Conservation (phyloP, 2,113 vertebrate species). For the Zosterops borbonicus region DNA sequence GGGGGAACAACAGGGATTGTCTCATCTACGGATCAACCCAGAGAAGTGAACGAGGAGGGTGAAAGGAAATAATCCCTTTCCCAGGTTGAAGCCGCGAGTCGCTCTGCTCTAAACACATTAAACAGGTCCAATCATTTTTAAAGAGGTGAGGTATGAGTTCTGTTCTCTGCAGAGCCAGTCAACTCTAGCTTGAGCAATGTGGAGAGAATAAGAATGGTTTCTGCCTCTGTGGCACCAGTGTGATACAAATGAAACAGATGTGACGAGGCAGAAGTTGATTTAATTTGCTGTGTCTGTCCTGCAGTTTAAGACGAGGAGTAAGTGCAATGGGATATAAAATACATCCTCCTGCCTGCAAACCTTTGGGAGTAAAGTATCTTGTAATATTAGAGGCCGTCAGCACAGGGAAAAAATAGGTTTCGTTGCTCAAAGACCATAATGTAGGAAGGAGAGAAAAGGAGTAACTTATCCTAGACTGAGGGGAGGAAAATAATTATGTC, state of each 20-base stretch:
- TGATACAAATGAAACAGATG: background rate
- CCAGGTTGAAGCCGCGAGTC: background rate
- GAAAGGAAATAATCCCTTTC: background rate
- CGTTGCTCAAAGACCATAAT: background rate
- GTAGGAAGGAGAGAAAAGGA: background rate
- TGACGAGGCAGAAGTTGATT: background rate
- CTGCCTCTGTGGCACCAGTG: background rate
- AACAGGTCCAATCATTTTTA: background rate
- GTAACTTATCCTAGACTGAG: background rate
- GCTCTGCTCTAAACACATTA: background rate
- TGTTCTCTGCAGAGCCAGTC: background rate
- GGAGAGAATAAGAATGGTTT: background rate
- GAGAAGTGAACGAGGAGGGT: background rate
- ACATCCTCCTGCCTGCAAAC: background rate
- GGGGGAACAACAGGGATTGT: background rate
- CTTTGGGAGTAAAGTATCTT: background rate
- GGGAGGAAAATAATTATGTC: background rate
- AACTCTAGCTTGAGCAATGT: background rate
- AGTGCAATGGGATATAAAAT: background rate
- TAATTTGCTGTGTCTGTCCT: background rate
- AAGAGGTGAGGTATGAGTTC: background rate
- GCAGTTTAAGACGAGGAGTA: background rate
- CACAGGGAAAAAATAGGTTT: background rate
- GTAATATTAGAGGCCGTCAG: background rate
- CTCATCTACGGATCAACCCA: background rate